Base-by-base conservation (phyloP, 2,113 vertebrate genomes). In the Channa argus region DNA sequence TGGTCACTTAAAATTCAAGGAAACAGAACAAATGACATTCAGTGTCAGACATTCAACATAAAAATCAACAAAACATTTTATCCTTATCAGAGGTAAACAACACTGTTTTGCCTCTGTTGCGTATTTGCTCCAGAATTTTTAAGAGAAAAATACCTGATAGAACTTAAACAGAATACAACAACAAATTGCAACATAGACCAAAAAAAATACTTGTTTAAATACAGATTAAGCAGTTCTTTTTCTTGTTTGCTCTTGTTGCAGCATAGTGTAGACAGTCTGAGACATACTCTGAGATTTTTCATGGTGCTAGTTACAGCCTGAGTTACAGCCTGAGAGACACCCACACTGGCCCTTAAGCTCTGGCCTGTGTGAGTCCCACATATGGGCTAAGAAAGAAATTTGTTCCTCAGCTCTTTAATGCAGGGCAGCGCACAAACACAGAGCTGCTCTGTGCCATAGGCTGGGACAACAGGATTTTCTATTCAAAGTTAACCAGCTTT, bases 391-490 rank as follows among this genome's bases (percentile, higher is more conserved):
- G 47, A 83, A 46, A 60, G 63, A 74, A 39, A n/a, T 8, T 50
- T 52, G 39, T 38, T 71, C 39, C 61, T 80, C 81, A 80, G 69
- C 71, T 63, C 47, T 74, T 84, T 84, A 82, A 81, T 80, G 76
- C 84, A 80, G 77, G 46, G 77, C n/a, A 43, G 50, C 68, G 79
- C 67, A 47, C 13, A 37, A 78, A 71, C 54, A 44, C 71, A 76
- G 71, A 82, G 51, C 46, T 71, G 2, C 61, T 52, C 64, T 81
- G 74, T 80, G 77, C 80, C 79, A 41, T 73, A 66, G 47, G 52
- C 77, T 76, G 82, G 72, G 68, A 74, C 70, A 77, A 62, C 38
- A 38, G 45, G 6, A 6, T 24, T n/a, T 62, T 63, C 12, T 46
- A 6, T 33, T 10, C 10, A 39, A n/a, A 49, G 38, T 37, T 5